These are phyloP conservation scores for Onychostruthus taczanowskii DNA, from an alignment of 2,113 vertebrate genomes.

Conservation along the genomic window DNA sequence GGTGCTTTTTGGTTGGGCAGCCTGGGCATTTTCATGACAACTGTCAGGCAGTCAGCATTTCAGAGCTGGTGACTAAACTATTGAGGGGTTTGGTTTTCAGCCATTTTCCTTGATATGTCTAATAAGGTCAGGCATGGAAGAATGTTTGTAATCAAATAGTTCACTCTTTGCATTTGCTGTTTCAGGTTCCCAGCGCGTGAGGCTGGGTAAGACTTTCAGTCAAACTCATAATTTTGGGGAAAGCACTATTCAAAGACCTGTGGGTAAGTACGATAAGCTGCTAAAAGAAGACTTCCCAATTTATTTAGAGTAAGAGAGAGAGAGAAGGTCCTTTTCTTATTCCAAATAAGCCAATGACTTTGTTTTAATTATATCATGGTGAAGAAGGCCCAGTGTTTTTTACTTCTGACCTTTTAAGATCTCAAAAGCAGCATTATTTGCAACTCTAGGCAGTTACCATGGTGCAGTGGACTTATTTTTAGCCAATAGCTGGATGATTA, in stretches of 20 bases:
- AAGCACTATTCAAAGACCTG: not conserved
- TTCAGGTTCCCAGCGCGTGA: not conserved
- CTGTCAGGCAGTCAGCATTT: slow-evolving; percentile 13
- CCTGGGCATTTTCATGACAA: not conserved
- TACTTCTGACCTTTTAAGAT: not conserved
- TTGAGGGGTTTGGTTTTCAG: not conserved
- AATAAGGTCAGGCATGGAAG: not conserved
- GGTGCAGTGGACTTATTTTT: slow-evolving; percentile 14
- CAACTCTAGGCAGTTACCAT: not conserved
- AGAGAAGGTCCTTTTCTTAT: not conserved
- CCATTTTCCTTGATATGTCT: slow-evolving; percentile 5
- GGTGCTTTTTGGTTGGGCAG: slow-evolving; percentile 37
- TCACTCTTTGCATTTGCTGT: not conserved
- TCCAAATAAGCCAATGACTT: not conserved
- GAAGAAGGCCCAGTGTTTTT: not conserved
- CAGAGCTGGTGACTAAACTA: not conserved
- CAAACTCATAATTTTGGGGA: not conserved
- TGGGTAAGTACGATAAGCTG: not conserved
- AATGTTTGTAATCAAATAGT: not conserved
- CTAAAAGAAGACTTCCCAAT: not conserved
- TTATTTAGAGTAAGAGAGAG: not conserved
- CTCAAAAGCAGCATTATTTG: slow-evolving; percentile 4
- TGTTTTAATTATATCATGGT: slow-evolving; percentile 2
- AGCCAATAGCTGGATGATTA: not conserved
- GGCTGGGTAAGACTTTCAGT: not conserved